Percentiles rank a stretch among this genome's conserved stretches.
Evolutionary conservation across 2,888 invertebrate species (phyloP).

Genomic region (Lutraria lutraria): DNA sequence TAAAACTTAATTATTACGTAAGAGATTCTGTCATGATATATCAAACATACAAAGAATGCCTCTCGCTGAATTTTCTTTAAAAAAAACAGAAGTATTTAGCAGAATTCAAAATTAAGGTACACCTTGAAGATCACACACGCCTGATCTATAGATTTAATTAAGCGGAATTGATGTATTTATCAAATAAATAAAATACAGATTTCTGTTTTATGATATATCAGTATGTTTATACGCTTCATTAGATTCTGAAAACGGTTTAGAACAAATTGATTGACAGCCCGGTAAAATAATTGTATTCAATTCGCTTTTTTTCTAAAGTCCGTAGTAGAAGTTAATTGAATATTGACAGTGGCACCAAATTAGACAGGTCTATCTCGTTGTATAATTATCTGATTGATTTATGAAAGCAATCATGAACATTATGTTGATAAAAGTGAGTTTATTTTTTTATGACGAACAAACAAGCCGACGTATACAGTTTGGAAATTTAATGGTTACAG

Average conservation of each 20-base stretch:
- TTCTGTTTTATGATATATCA: background rate
- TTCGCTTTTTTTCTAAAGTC: background rate
- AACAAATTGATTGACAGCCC: background rate
- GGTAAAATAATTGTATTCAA: background rate
- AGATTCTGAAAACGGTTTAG: background rate
- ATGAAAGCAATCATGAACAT: no score
- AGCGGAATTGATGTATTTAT: background rate
- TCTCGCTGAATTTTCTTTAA: background rate
- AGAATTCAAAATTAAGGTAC: background rate
- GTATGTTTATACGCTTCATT: background rate
- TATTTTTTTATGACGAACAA: no score
- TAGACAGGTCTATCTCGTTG: background rate
- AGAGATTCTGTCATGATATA: background rate
- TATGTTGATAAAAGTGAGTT: no score
- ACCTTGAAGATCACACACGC: background rate
- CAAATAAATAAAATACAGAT: background rate
- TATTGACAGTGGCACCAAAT: background rate
- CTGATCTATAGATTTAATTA: background rate
- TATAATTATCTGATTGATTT: no score
- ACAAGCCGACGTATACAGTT: no score
- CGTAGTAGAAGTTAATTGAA: background rate
- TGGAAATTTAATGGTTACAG: no score
- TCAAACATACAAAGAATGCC: background rate
- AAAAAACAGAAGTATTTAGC: background rate
- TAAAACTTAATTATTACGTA: background rate